Base-by-base conservation (phyloP, 2,888 invertebrate genomes). In the Drosophila tanythrix region DNA sequence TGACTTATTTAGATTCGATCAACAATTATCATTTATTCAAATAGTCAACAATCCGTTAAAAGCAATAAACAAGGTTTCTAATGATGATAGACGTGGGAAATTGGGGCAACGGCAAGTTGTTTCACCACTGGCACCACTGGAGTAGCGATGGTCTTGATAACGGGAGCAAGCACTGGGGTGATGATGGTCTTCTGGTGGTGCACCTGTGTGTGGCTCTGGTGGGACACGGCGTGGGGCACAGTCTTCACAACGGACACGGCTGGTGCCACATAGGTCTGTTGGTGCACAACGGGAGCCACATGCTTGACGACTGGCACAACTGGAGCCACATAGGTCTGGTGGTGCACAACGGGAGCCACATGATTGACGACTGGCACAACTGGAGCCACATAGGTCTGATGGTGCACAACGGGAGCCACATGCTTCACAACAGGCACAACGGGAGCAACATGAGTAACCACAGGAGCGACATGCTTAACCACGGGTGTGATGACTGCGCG, bases 401-500 rank as follows among this genome's bases (percentile, higher is more conserved):
- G 46, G 7, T 82, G 76, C 33, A 73, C 66, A 35, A 74, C 63
- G 0, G 76, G 77, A 29, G 78, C 48, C 7, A 74, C 51, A 25
- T 48, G 35, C 46, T 63, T 64, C 7, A 79, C 60, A 4, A 70
- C 67, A 2, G 78, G 84, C 21, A 76, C 58, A 18, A 74, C 62
- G 0, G 81, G 59, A 50, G 58, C 78, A 48, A 87, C 83, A 7
- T 82, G 81, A 13, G 90, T 88, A 35, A 74, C 70, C 29, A 72
- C 74, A 3, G 77, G 76, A 38, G 66, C 62, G 13, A 76, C 51
- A 65, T 52, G 55, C 76, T 87, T 83, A 15, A 88, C 66, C 8
- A 84, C 89, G 8, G 86, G 89, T n/a, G 89, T 76, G 40, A 85
- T 59, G 27, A 94, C 93, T 25, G 94, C 94, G 2, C 94, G 93